Conservation (phyloP, 30 jellyfish, hydroid and myxozoan genomes). For the Mastigias papua region DNA sequence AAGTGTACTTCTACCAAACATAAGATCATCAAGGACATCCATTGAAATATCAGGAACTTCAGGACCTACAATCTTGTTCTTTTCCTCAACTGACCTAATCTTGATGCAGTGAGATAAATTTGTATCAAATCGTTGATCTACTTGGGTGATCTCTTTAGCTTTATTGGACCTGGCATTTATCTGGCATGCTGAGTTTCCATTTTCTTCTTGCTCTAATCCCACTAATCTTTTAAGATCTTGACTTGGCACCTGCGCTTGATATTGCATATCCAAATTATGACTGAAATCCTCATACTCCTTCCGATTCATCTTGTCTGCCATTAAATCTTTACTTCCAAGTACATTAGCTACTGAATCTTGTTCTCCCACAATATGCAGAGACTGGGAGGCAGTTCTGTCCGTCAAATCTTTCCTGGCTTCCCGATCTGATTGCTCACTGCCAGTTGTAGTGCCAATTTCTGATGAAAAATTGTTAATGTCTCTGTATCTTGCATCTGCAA, state of each 20-base stretch:
- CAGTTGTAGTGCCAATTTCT: background rate
- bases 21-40: slow-evolving; percentile 18
- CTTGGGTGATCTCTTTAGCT: background rate
- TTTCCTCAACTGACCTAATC: background rate
- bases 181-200: background rate
- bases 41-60: background rate
- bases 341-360: background rate
- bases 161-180: background rate
- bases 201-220: background rate
- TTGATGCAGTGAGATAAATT: background rate
- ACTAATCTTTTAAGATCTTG: background rate
- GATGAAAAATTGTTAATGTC: no score
- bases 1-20: background rate
- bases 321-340: background rate
- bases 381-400: background rate
- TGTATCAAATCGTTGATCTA: background rate
- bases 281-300: background rate
- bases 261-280: background rate
- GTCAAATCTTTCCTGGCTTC: background rate
- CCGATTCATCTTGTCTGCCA: background rate
- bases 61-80: background rate
- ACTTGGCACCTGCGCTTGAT: background rate
- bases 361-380: background rate
- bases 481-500: background rate
- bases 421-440: background rate